Base-by-base conservation (phyloP, 2,888 invertebrate genomes). In the Synergus itoensis region DNA sequence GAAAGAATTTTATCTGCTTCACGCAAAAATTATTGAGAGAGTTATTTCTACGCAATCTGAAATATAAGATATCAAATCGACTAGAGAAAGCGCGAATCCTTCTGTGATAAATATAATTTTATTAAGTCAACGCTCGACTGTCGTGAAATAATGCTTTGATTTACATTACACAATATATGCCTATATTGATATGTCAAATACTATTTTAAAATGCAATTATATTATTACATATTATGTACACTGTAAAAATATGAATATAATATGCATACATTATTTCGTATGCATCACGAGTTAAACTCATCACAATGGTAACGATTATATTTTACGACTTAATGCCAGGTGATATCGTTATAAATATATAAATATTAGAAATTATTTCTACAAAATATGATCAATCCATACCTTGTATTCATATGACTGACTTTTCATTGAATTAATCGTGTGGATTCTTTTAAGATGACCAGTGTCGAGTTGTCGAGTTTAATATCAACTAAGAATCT, bases 101-200 rank as follows among this genome's bases (percentile, higher is more conserved):
- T 65, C 64, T 65, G 67, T 67, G 67, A 67, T 67, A 67, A 45
- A n/a, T 43, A 45, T n/a, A 67, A 41, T 43, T 43, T 67, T 40
- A 64, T 43, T 67, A 14, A 67, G 18, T 41, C 67, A 43, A 41
- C 9, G 9, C 18, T 41, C 18, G 18, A 67, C 43, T 18, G 41
- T 18, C 43, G 9, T 45, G 60, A 12, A 60, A 67, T 67, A 40
- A n/a, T 64, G 1, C 36, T 67, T 43, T 67, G 36, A 16, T 36
- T 43, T 43, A 0, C 3, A 2, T 8, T 16, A 45, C 21, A 28
- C 16, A 48, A 28, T 28, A 45, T 45, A 28, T 48, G 21, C 28
- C 14, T 45, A 69, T 48, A 41, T 14, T 48, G 60, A 60, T 21
- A 14, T 21, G 21, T 60, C 12, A 14, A 60, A 28, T 60, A 21